Evolutionary conservation across 2,113 vertebrate genomes (phyloP).

Genomic region (Gymnorhina tibicen): DNA sequence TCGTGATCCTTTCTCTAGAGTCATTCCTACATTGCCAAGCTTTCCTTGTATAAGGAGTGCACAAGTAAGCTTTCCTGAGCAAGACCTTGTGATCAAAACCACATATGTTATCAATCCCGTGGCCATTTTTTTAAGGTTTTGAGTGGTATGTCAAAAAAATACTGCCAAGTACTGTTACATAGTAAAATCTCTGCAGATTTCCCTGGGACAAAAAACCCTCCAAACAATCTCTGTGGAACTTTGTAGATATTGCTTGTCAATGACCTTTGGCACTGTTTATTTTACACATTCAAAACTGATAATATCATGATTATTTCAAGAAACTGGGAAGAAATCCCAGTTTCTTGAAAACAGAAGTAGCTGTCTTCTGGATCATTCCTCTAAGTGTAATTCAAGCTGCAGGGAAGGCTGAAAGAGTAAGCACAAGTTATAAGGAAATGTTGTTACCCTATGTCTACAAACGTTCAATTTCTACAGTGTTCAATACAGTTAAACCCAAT

Average conservation of each 20-base stretch:
- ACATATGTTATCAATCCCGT: not conserved
- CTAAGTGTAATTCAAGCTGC: not conserved
- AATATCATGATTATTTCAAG: too few species aligned
- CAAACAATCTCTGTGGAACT: not conserved
- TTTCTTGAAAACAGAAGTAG: not conserved
- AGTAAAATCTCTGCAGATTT: not conserved
- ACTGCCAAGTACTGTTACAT: not conserved
- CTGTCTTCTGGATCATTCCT: not conserved
- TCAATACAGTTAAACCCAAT: not conserved
- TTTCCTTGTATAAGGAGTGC: not conserved
- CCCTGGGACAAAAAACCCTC: not conserved
- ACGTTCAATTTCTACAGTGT: not conserved
- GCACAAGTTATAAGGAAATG: not conserved
- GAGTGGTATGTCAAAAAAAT: not conserved
- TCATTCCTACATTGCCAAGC: not conserved
- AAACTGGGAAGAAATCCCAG: too few species aligned
- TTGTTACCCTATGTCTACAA: not conserved
- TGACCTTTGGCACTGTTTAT: not conserved
- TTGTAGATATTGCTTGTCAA: not conserved
- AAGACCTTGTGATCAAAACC: not conserved
- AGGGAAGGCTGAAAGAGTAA: not conserved
- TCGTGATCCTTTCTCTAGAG: not conserved
- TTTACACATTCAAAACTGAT: not conserved
- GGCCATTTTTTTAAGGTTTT: not conserved
- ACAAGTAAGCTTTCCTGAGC: not conserved